phyloP scores from a whole-genome alignment of 2,888 invertebrate genomes.

The Germaria angustata region DNA sequence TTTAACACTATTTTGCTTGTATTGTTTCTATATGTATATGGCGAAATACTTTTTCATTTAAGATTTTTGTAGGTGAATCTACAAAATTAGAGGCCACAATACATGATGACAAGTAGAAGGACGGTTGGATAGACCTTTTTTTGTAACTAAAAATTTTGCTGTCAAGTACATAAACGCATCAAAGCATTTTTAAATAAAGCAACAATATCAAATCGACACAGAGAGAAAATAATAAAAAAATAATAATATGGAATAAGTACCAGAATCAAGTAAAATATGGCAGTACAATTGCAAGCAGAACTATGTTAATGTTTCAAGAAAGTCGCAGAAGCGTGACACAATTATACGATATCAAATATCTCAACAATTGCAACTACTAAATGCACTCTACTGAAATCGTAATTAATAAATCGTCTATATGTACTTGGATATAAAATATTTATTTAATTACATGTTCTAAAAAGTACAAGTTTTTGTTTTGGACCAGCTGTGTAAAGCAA shows the following conservation, averaged over 20 bases:
- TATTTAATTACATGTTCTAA: neutral
- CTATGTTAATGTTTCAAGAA: conserved; percentile 26
- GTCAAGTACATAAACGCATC: conserved; percentile 56
- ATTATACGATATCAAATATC: conserved; percentile 68
- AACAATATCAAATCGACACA: conserved; percentile 24
- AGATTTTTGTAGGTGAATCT: conserved; percentile 59
- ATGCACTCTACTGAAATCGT: neutral
- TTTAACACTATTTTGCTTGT: conserved; percentile 26
- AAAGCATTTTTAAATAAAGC: conserved; percentile 1
- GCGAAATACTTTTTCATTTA: conserved; percentile 13
- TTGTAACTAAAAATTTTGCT: conserved; percentile 49
- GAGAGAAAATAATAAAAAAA: neutral
- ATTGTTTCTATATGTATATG: no score
- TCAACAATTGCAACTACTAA: conserved; percentile 24
- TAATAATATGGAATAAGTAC: conserved; percentile 29
- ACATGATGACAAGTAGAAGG: conserved; percentile 39
- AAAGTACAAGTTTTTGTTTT: no score
- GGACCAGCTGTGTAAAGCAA: neutral
- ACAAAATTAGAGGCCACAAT: conserved; percentile 59
- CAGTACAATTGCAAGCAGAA: conserved; percentile 5
- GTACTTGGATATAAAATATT: neutral
- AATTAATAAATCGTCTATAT: conserved; percentile 17
- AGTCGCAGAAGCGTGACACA: conserved; percentile 68
- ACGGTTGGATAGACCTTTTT: conserved; percentile 15
- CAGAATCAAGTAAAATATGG: conserved; percentile 7